Base-by-base conservation (phyloP, 1,140 invertebrate species). In the Lethrus apterus region DNA sequence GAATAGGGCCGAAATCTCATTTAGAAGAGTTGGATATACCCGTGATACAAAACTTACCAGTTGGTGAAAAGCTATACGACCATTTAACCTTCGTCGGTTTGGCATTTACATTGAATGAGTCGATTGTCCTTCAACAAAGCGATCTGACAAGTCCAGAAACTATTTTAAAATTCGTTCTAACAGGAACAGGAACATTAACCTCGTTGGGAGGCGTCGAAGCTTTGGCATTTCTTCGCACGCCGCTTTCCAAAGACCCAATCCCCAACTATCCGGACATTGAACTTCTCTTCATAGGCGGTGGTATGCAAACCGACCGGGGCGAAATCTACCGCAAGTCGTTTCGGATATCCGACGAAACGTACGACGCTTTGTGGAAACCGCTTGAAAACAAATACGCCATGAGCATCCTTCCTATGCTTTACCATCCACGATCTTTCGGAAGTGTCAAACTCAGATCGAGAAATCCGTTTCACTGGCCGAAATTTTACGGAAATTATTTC, bases 1-100 rank as follows among this genome's bases (percentile, higher is more conserved):
- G 89, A 0, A 72, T 91, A 4, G 88, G 87, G 1, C 84, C 85
- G 8, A 76, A 66, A 21, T 64, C 73, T 30, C 69, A 79, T 29
- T 58, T 82, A 5, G 51, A 68, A 18, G 59, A 71, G 34, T 52
- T 68, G 3, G 47, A 56, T 18, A 72, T 74, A 41, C 64, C 67
- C 2, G 57, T 72, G 8, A 53, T 67, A 7, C 17, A 60, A 36
- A 67, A 77, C 55, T 60, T 80, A 4, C 58, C 57, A 7, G 32
- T 80, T 4, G 78, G 78, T 0, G 50, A 73, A 35, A 78, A 78
- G 54, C 58, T 80, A 4, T 67, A 70, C 40, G 74, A 77, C 43
- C 77, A 78, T 54, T 58, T 70, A 21, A 68, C 70, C 2, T 67
- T 67, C 23, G 59, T 66, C 15, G 69, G 67, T 5, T 36, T 69